Evolutionary conservation across 1,140 invertebrate species (phyloP), one percentile per base, ranked within the genome.

Genomic region (Epicauta chinensis): DNA sequence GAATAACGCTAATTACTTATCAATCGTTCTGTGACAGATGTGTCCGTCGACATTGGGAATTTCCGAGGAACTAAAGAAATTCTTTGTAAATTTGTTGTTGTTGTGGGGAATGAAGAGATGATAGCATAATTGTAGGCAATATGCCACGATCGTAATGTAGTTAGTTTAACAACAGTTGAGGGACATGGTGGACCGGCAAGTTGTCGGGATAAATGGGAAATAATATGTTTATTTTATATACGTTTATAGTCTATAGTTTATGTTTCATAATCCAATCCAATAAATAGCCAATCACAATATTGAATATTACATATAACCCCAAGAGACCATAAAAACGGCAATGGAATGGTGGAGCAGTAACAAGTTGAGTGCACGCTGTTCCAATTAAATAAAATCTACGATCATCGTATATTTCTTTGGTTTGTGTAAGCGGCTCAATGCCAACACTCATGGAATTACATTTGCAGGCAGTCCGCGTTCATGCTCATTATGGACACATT

Each of bases 261-360:
- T 55, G 60, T 30, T 43, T 50, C 51, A 61, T 61, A 61, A 61
- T 54, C 51, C 46, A 55, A 55, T 55, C 56, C 54, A 58, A 62
- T 60, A 62, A 62, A 62, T 62, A 60, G 45, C 58, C 58, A 59
- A 62, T 62, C 60, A 60, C 60, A 62, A 62, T 62, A 62, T 62
- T 62, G 58, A 62, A 62, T 57, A 62, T 62, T 62, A 62, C 57
- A 60, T 62, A 62, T 60, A 54, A 58, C 60, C 60, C 45, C 34
- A 45, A 37, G 51, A 47, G 41, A 41, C 46, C 57, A 52, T 62
- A 62, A 62, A 62, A 54, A 62, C 48, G 47, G 41, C 51, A 39
- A 49, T 46, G 36, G 43, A 56, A 57, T 46, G 57, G 42, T 51
- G 37, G 49, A 51, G 57, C 51, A 48, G 60, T 53, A 56, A 59